Evolutionary conservation across 1,140 invertebrate genomes (phyloP), one percentile per base, ranked within the genome.

Genomic region (Drosophila repletoides): DNA sequence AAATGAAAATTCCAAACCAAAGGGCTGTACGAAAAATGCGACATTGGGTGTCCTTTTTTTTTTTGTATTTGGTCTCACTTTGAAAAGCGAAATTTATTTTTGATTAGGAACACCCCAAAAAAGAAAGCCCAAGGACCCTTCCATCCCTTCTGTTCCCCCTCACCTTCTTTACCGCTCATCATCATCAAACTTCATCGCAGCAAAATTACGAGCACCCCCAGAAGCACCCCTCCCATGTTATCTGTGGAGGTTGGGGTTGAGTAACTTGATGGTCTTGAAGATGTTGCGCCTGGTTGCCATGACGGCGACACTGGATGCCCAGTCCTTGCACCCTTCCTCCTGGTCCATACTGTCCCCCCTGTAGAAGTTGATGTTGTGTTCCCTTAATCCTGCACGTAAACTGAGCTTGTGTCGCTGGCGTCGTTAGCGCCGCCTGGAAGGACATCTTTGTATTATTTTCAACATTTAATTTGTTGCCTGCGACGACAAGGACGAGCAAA

Each of bases 391-490:
- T 61, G 51, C 60, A 58, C 40, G 76, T 59, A 86, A 87, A 80
- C 76, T 73, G 80, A 84, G 80, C 72, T 59, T 40, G 26, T 58
- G 58, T 76, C 69, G 72, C 45, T 59, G 59, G 52, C 45, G 71
- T 75, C 76, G 76, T 83, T 81, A 81, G 63, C 74, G 45, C 63
- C 72, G 72, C 64, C 72, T 69, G 80, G 46, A 81, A 71, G 81
- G 72, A 84, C 70, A 77, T 86, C 81, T 86, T 86, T 86, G 81
- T 86, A 86, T 86, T 86, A 86, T 86, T 86, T 86, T 86, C 80
- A 80, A 67, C 80, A 86, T 86, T 86, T 86, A 86, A 86, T 86
- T 86, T 86, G 80, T 86, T 86, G 80, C 75, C 68, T 71, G 75
- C 81, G 68, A 86, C 80, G 76, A 74, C 74, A 4, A 29, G 29